phyloP scores from a whole-genome alignment of 2,888 invertebrate genomes.

The Schrankia costaestrigalis region DNA sequence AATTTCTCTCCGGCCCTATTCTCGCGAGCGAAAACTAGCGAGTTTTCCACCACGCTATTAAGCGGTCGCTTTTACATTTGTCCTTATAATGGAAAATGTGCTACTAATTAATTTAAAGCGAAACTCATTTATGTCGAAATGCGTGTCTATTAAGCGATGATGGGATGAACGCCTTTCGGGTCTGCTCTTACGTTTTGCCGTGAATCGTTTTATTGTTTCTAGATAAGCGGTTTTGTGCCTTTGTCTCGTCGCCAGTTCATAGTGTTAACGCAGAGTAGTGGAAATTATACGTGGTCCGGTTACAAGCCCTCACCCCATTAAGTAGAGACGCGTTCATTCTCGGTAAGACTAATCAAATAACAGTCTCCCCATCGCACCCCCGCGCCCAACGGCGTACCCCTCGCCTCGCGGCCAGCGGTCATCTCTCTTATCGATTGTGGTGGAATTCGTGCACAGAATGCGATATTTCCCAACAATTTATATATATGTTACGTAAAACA shows the following conservation, averaged over 20 bases:
- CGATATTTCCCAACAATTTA: slow-evolving; percentile 74
- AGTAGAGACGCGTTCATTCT: slow-evolving; percentile 79
- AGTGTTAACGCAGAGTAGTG: slow-evolving; percentile 39
- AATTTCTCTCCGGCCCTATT: slow-evolving; percentile 78
- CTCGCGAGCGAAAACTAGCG: slow-evolving; percentile 80
- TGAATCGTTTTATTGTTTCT: slow-evolving; percentile 62
- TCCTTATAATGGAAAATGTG: slow-evolving; percentile 81
- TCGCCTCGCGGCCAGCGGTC: slow-evolving; percentile 75
- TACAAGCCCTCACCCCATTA: slow-evolving; percentile 79
- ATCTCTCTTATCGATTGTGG: slow-evolving; percentile 81
- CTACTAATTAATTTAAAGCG: slow-evolving; percentile 80
- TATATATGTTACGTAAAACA: slow-evolving; percentile 48
- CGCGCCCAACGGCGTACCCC: slow-evolving; percentile 31
- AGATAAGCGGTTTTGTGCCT: slow-evolving; percentile 53
- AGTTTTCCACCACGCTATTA: slow-evolving; percentile 80
- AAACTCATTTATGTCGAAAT: slow-evolving; percentile 80
- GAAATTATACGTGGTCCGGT: slow-evolving; percentile 76
- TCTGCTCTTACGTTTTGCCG: slow-evolving; percentile 48
- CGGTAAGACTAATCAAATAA: slow-evolving; percentile 82
- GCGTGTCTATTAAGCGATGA: slow-evolving; percentile 78
- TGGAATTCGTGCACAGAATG: slow-evolving; percentile 80
- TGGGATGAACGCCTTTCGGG: slow-evolving; percentile 67
- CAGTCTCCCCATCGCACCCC: slow-evolving; percentile 68
- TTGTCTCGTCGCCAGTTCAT: slow-evolving; percentile 37
- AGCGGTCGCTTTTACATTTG: slow-evolving; percentile 81